phyloP scores from a whole-genome alignment of 2,797 vertebrate genomes.

The Ataeniobius toweri region DNA sequence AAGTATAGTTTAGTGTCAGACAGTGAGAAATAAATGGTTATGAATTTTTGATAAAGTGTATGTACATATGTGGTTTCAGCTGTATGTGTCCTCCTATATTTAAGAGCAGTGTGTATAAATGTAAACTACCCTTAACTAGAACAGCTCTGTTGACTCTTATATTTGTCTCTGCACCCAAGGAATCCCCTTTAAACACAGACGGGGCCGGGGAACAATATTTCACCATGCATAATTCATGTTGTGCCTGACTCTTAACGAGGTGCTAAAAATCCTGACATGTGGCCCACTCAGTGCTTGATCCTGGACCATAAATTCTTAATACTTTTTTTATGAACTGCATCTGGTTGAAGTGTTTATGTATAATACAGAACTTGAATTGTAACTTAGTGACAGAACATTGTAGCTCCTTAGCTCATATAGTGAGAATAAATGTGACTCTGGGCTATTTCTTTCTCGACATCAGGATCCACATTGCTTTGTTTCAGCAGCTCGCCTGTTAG shows the following conservation, averaged over 20 bases:
- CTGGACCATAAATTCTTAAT: slow-evolving; percentile 69
- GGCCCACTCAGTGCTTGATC: slow-evolving; percentile 60
- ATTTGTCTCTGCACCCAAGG: slow-evolving; percentile 55
- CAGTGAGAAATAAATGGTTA: neutral
- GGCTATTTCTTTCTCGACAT: slow-evolving; percentile 19
- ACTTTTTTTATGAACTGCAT: slow-evolving; percentile 67
- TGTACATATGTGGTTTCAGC: neutral
- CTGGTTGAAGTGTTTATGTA: slow-evolving; percentile 66
- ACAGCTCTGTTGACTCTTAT: slow-evolving; percentile 43
- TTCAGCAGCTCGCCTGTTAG: slow-evolving; percentile 49
- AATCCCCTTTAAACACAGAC: slow-evolving; percentile 35
- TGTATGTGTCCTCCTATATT: slow-evolving; percentile 29
- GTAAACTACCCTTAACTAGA: slow-evolving; percentile 50
- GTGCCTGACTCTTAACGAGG: slow-evolving; percentile 76
- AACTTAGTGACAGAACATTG: slow-evolving; percentile 40
- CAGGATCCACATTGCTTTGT: slow-evolving; percentile 28
- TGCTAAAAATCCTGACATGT: slow-evolving; percentile 75
- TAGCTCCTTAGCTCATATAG: slow-evolving; percentile 35
- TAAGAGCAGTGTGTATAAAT: slow-evolving; percentile 33
- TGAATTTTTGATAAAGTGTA: neutral
- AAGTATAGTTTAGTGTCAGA: neutral
- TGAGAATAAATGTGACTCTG: slow-evolving; percentile 33
- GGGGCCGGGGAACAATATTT: slow-evolving; percentile 66
- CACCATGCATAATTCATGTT: slow-evolving; percentile 71
- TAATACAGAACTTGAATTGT: slow-evolving; percentile 64